phyloP scores from a whole-genome alignment of 2,888 invertebrate genomes.

The Melanostoma scalare region DNA sequence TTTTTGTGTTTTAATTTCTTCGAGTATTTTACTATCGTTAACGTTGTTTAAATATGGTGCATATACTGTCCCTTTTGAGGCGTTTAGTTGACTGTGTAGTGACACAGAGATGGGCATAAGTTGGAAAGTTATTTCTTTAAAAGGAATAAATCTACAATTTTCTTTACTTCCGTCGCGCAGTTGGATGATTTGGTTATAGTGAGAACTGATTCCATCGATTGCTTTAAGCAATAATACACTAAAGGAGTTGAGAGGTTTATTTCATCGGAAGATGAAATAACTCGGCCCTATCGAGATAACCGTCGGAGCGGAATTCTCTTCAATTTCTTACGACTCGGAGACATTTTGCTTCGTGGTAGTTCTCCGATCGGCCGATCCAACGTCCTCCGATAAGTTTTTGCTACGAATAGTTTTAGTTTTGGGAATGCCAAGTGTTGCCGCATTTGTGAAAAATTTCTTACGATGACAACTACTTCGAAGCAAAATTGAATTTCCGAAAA shows the following conservation, averaged over 20 bases:
- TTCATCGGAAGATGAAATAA: background rate
- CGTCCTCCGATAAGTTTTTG: no score
- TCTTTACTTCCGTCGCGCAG: slow-evolving; percentile 8
- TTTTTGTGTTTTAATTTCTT: slow-evolving; percentile 18
- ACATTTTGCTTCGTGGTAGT: no score
- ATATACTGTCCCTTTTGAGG: slow-evolving; percentile 10
- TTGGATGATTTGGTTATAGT: slow-evolving; percentile 6
- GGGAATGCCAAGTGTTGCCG: background rate
- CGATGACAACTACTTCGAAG: no score
- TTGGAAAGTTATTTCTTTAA: slow-evolving; percentile 12
- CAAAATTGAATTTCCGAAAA: no score
- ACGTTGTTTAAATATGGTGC: slow-evolving; percentile 16
- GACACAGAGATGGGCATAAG: slow-evolving; percentile 17
- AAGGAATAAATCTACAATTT: slow-evolving; percentile 1
- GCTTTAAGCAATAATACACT: slow-evolving; percentile 4
- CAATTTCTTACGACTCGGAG: background rate
- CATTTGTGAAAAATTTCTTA: no score
- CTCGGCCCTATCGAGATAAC: no score
- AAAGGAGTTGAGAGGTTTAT: slow-evolving; percentile 10
- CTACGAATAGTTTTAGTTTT: no score
- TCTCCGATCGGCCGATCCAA: no score
- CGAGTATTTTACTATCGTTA: background rate
- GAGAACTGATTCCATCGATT: no score
- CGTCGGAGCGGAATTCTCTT: no score
- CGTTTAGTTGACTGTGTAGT: slow-evolving; percentile 4